Base-by-base conservation (phyloP, 2,888 invertebrate genomes). In the Bombylius major region DNA sequence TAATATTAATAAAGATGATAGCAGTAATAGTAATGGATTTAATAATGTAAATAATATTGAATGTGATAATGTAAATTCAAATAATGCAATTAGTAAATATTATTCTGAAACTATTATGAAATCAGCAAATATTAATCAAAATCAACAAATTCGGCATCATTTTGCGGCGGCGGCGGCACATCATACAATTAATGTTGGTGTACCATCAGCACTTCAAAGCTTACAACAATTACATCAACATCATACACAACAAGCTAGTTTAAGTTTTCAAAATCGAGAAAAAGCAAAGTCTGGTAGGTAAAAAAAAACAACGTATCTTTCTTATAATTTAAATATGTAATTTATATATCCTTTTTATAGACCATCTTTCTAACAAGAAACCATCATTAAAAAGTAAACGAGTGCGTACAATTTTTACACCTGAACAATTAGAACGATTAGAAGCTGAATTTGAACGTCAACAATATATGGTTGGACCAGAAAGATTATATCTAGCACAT, bases 381-480 rank as follows among this genome's bases (percentile, higher is more conserved):
- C 66, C 70, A 8, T 68, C 73, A 4, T 64, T 77, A n/a, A 77
- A 76, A 66, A 88, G 88, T 66, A 96, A 96, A 76, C 77, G 96
- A 60, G 93, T 96, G 46, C 78, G 97, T 33, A 97, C 96, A 0
- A 97, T 97, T 65, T 97, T 97, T 77, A 96, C 96, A 0, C 94
- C 95, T 0, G 96, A 96, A 66, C 96, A 97, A 73, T 75, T 97
- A 63, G 96, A 97, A 71, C 77, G 93, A 62, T 77, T 97, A 55
- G 96, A 97, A 69, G 88, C 89, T 0, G 96, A 96, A 76, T 97
- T 97, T 67, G 93, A 95, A 65, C 76, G 94, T 46, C 96, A 96
- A 67, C 96, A 97, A 73, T 97, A 97, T 76, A 96, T 97, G 96
- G 96, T 97, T 12, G 96, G 96, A 0, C 95, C 94, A 0, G 96